Evolutionary conservation across 2,888 invertebrate genomes (phyloP).

Genomic region (Caradrina kadenii): DNA sequence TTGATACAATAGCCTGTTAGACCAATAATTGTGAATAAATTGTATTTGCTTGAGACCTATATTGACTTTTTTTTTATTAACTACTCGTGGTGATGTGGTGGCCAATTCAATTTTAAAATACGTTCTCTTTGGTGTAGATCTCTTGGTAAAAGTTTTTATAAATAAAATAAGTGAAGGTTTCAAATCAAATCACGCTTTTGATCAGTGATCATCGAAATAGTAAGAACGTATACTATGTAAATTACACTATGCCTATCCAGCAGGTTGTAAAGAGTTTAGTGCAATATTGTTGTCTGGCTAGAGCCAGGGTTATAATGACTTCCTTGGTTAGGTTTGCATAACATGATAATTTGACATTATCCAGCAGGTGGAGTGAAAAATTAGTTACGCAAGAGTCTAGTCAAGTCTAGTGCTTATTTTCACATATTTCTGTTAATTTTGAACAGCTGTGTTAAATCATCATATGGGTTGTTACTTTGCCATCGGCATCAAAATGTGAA

Average conservation of each 20-base stretch:
- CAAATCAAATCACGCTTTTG: too few species aligned
- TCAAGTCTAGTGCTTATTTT: conserved; percentile 67
- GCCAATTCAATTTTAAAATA: too few species aligned
- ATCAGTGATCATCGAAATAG: neutral
- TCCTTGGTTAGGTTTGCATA: neutral
- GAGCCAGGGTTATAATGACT: neutral
- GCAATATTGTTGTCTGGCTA: neutral
- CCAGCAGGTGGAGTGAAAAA: conserved; percentile 22
- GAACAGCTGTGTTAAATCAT: conserved; percentile 30
- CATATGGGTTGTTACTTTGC: conserved; percentile 55
- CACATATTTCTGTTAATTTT: conserved; percentile 72
- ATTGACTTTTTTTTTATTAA: too few species aligned
- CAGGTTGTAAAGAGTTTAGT: neutral
- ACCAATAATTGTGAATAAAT: too few species aligned
- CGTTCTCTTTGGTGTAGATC: too few species aligned
- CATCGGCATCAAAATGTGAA: conserved; percentile 63
- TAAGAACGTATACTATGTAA: neutral
- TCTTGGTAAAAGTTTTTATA: too few species aligned
- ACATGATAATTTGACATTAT: neutral
- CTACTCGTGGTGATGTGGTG: too few species aligned
- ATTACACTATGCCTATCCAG: neutral
- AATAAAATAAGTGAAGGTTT: too few species aligned
- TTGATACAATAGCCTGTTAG: neutral
- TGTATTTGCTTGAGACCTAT: too few species aligned
- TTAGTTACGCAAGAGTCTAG: conserved; percentile 67